Conservation (phyloP, 2,113 vertebrate genomes). For the Pungitius pungitius region DNA sequence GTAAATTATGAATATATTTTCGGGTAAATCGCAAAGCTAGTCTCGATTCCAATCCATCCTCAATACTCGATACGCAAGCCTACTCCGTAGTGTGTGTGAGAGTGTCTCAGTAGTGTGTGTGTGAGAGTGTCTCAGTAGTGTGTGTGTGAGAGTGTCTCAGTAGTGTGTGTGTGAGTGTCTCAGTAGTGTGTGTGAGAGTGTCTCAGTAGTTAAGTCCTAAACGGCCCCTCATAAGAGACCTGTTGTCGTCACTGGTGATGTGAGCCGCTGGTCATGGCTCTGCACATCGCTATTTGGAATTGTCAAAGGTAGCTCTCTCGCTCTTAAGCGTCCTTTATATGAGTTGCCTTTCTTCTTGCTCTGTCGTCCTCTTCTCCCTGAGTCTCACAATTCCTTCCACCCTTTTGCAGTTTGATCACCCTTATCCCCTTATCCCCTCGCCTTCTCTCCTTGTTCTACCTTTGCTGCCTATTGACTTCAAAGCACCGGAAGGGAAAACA, state of each 20-base stretch:
- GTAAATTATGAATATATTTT: no score
- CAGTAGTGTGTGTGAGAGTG: no score
- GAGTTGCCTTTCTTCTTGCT: background rate
- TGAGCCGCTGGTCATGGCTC: background rate
- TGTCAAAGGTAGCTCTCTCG: background rate
- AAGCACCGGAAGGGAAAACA: background rate
- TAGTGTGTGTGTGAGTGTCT: no score
- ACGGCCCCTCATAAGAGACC: no score
- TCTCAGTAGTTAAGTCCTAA: no score
- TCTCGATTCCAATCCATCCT: no score
- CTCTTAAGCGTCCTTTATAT: background rate
- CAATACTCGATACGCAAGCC: no score
- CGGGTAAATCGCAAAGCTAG: no score
- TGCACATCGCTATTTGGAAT: background rate
- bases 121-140: no score
- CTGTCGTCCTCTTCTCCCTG: background rate
- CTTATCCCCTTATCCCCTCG: background rate
- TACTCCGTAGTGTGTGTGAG: no score
- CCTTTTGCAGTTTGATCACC: background rate
- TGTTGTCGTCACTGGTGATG: background rate
- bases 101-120: no score
- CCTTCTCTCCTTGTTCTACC: background rate
- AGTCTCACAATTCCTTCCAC: slow-evolving; percentile 1
- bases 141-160: no score
- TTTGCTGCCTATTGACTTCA: slow-evolving; percentile 24